Percentiles rank a stretch among this genome's conserved stretches.
phyloP scores from a whole-genome alignment of 2,888 invertebrate genomes.

The Acanthosepion esculentum region DNA sequence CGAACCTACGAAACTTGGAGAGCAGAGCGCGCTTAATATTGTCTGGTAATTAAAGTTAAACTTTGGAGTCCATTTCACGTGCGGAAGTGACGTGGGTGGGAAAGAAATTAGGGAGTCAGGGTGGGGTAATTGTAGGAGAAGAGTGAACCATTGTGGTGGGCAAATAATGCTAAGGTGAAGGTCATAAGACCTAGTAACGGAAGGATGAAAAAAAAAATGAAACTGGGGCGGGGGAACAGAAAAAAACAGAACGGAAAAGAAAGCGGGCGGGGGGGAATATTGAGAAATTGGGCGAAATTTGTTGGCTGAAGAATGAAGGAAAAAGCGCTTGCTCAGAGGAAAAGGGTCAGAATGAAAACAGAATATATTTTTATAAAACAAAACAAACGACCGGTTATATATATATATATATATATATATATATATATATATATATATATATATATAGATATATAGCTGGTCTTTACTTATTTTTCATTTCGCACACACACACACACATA shows the following conservation, averaged over 20 bases:
- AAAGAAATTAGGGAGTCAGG: background rate
- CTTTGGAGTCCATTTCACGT: conserved; percentile 33
- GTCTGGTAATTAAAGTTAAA: background rate
- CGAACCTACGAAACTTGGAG: background rate
- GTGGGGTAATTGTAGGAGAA: background rate
- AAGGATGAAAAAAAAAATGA: background rate
- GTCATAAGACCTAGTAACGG: background rate
- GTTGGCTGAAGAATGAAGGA: background rate
- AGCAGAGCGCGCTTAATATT: background rate
- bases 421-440: no score
- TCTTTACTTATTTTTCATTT: no score
- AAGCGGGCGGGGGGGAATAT: no score
- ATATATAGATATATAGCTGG: no score
- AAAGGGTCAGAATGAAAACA: no score
- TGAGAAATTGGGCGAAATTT: background rate
- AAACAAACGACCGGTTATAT: no score
- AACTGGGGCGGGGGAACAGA: background rate
- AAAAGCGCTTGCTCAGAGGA: background rate
- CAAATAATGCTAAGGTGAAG: background rate
- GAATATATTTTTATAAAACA: no score
- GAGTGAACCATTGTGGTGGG: background rate
- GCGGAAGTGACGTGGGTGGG: conserved; percentile 14
- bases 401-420: no score
- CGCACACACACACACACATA: no score
- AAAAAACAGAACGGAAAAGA: background rate